phyloP scores from a whole-genome alignment of 2,113 vertebrate species.

The Corythoichthys intestinalis region DNA sequence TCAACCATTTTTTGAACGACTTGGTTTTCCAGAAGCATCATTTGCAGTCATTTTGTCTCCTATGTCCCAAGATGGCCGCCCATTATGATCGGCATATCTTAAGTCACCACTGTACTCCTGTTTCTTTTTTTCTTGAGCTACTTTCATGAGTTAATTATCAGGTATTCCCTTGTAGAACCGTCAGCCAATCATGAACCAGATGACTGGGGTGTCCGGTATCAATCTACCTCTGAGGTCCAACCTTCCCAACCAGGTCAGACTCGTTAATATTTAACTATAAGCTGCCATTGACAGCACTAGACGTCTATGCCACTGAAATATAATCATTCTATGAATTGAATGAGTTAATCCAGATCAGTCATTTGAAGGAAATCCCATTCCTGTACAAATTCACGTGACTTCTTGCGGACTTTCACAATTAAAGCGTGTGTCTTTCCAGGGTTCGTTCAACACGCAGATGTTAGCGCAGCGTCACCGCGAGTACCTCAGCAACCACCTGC shows the following conservation, averaged over 20 bases:
- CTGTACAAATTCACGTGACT: neutral
- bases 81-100: too few species aligned
- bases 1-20: too few species aligned
- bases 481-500: conserved; percentile 91
- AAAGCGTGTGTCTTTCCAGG: conserved; percentile 59
- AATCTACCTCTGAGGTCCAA: conserved; percentile 92
- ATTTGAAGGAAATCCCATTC: too few species aligned
- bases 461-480: conserved; percentile 92
- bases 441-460: conserved; percentile 92
- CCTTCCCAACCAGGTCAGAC: conserved; percentile 86
- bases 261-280: too few species aligned
- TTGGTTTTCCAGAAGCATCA: too few species aligned
- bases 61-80: too few species aligned
- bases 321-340: too few species aligned
- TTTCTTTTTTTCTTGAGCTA: neutral
- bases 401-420: neutral
- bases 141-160: neutral
- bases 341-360: too few species aligned
- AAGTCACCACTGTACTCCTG: neutral
- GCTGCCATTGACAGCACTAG: too few species aligned
- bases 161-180: conserved; percentile 77
- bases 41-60: too few species aligned
- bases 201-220: conserved; percentile 88
- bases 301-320: too few species aligned
- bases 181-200: conserved; percentile 90